Conservation (phyloP, 2,888 invertebrate genomes). For the Hyposoter dolosus region DNA sequence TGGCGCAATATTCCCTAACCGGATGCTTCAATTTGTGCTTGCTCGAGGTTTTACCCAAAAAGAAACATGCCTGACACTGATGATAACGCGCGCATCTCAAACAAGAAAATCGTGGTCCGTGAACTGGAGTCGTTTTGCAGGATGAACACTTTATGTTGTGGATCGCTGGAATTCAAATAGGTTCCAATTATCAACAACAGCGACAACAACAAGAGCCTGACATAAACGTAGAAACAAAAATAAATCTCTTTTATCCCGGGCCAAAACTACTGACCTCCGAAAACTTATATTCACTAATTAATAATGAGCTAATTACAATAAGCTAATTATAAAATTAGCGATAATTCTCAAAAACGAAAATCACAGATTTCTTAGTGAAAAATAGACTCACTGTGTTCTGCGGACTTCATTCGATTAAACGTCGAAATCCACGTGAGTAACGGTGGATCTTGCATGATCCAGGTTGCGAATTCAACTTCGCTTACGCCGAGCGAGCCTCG, state of each 20-base stretch:
- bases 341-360: not conserved
- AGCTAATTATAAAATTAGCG: no score
- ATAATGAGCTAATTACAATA: no score
- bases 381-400: constrained; percentile 86
- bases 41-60: constrained; percentile 87
- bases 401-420: constrained; percentile 87
- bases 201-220: no score
- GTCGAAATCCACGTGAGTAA: constrained; percentile 89
- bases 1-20: constrained; percentile 88
- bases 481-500: constrained; percentile 90
- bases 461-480: constrained; percentile 89
- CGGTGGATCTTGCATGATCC: constrained; percentile 89
- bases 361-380: not conserved
- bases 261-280: not conserved
- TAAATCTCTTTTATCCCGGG: not conserved
- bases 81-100: constrained; percentile 88
- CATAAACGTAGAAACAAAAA: not conserved
- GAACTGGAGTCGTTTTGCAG: constrained; percentile 87
- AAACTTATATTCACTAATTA: not conserved
- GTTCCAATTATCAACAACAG: not conserved
- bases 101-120: constrained; percentile 88
- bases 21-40: constrained; percentile 89
- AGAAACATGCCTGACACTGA: constrained; percentile 90
- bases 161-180: constrained; percentile 82
- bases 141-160: constrained; percentile 88